Evolutionary conservation across 53 echinoderm and acorn worm genomes (phyloP).

Genomic region (Paelopatides confundens): DNA sequence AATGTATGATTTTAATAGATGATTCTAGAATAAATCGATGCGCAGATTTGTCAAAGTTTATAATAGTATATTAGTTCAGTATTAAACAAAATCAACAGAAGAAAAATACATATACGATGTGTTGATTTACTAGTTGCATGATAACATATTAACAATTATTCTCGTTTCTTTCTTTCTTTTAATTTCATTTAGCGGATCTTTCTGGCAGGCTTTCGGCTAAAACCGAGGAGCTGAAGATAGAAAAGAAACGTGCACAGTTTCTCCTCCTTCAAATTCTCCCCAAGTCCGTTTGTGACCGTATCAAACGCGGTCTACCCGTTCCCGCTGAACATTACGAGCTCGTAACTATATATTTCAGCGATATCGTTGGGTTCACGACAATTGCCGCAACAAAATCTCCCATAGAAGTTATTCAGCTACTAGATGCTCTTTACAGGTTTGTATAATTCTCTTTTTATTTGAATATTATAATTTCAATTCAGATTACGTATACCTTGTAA

Average conservation of each 20-base stretch:
- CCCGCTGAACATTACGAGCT: slow-evolving; percentile 75
- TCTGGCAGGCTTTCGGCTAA: slow-evolving; percentile 61
- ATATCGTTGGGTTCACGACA: slow-evolving; percentile 85
- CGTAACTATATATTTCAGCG: slow-evolving; percentile 93
- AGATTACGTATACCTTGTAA: too few species aligned
- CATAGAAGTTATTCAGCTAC: slow-evolving; percentile 74
- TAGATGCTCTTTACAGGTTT: slow-evolving; percentile 75
- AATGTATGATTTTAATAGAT: too few species aligned
- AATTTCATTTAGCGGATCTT: not conserved
- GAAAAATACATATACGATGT: too few species aligned
- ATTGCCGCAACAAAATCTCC: slow-evolving; percentile 73
- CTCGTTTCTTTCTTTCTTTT: not conserved
- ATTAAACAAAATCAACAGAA: too few species aligned
- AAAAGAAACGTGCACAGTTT: slow-evolving; percentile 74
- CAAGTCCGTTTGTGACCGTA: slow-evolving; percentile 71
- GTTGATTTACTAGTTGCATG: too few species aligned
- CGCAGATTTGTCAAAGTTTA: too few species aligned
- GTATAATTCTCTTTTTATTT: not conserved
- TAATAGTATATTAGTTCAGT: too few species aligned
- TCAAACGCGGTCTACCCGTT: slow-evolving; percentile 63
- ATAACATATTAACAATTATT: too few species aligned
- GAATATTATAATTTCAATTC: too few species aligned
- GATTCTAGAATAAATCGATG: too few species aligned
- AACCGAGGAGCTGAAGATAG: slow-evolving; percentile 67
- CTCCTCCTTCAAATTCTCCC: slow-evolving; percentile 87